Base-by-base conservation (phyloP, 1,140 invertebrate genomes). In the Pseudomyrmex concolor region DNA sequence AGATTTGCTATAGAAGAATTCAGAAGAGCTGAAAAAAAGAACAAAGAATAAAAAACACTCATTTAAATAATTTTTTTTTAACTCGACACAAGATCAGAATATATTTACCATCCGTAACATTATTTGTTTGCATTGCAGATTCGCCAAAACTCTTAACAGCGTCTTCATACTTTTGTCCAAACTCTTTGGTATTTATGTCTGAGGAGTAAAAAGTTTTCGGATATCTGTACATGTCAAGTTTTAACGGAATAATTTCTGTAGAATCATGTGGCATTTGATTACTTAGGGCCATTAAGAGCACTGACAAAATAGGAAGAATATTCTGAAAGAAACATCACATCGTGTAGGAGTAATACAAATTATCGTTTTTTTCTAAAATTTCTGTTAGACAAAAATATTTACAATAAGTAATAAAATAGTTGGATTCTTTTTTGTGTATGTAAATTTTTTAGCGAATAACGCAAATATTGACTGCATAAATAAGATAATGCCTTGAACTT, bases 401-500 rank as follows among this genome's bases (percentile, higher is more conserved):
- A 92, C 90, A 22, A 86, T 94, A 5, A 91, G 63, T 48, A 90
- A 63, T 55, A 90, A 73, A 13, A 84, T 87, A 10, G 68, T 51
- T 15, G 90, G 59, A 86, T 94, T 94, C 70, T 92, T 94, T 1
- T 22, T 85, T 0, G 89, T 89, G 50, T 92, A 94, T 12, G 59
- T 89, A 0, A 90, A 59, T 89, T 94, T 94, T 60, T 94, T 94
- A 0, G 74, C 48, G 0, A 93, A 66, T 22, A 94, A 78, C 48
- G 92, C 94, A 0, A 64, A 55, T 62, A 90, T 86, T 71, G 87
- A 73, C 83, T 94, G 93, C 2, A 89, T 68, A 22, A 60, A 84
- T 66, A 93, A 85, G 17, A 80, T 45, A 3, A 55, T 86, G 8
- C 92, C 93, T 55, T 74, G 88, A 10, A 93, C 17, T 85, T 92